Evolutionary conservation across 2,888 invertebrate species (phyloP).

Genomic region (Archips xylosteana): DNA sequence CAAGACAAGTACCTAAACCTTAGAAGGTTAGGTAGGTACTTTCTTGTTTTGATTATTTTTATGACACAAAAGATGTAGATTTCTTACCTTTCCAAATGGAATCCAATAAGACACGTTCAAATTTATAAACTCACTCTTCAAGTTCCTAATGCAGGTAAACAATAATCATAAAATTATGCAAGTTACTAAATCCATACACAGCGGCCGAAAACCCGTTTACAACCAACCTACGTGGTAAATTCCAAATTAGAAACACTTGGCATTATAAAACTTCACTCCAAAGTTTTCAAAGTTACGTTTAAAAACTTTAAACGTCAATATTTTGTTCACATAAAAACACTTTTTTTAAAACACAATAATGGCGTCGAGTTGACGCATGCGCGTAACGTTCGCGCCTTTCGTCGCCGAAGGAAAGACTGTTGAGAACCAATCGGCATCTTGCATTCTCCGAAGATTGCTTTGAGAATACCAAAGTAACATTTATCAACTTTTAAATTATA

Average conservation of each 20-base stretch:
- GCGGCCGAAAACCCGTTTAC: constrained; percentile 57
- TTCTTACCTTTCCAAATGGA: constrained; percentile 63
- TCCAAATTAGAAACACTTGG: constrained; percentile 43
- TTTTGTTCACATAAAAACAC: constrained; percentile 47
- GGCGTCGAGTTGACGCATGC: constrained; percentile 54
- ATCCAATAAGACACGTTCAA: constrained; percentile 53
- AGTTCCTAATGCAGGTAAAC: constrained; percentile 44
- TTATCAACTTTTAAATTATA: background rate
- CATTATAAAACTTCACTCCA: constrained; percentile 44
- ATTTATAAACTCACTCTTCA: constrained; percentile 30
- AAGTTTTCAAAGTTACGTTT: constrained; percentile 38
- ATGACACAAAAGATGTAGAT: constrained; percentile 19
- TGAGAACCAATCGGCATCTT: constrained; percentile 63
- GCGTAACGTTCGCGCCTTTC: constrained; percentile 55
- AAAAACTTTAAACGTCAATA: constrained; percentile 43
- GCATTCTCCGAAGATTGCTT: constrained; percentile 67
- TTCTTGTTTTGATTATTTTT: background rate
- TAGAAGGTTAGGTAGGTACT: no score
- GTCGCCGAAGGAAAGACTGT: constrained; percentile 60
- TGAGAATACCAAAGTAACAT: constrained; percentile 30
- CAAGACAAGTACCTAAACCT: background rate
- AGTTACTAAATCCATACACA: constrained; percentile 63
- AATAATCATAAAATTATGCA: constrained; percentile 54
- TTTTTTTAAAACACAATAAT: constrained; percentile 45
- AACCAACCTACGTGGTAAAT: constrained; percentile 42